Evolutionary conservation across 2,113 vertebrate species (phyloP).

Genomic region (Nothocercus nigrocapillus): DNA sequence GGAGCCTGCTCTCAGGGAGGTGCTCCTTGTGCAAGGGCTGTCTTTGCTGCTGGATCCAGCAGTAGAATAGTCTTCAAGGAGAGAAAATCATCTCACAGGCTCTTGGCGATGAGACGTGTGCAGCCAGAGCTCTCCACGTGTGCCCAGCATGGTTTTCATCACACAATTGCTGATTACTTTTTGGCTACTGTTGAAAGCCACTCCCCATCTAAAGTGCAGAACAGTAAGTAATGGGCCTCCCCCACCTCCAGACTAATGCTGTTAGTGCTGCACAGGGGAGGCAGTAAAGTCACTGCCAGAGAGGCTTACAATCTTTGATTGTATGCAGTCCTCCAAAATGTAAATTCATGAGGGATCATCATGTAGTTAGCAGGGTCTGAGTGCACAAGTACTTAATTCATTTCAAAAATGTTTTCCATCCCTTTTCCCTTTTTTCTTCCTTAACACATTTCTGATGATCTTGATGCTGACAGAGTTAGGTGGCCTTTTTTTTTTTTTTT

Average conservation of each 20-base stretch:
- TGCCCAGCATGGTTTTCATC: not conserved
- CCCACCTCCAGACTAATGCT: not conserved
- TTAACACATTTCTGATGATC: not conserved
- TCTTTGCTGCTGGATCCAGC: not conserved
- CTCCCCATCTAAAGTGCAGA: not conserved
- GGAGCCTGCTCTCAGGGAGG: not conserved
- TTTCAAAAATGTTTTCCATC: not conserved
- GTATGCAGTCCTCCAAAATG: not conserved
- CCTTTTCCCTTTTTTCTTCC: not conserved
- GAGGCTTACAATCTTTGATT: not conserved
- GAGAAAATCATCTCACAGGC: not conserved
- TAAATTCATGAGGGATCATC: not conserved
- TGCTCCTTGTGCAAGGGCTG: not conserved
- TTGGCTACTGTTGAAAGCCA: conserved; percentile 45
- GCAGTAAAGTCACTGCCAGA: not conserved
- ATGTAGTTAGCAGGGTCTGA: not conserved
- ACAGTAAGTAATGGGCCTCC: not conserved
- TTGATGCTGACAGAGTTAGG: not conserved
- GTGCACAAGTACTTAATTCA: not conserved
- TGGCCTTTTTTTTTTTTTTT: not conserved
- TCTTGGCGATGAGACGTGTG: not conserved
- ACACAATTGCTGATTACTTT: not conserved
- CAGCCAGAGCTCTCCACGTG: not conserved
- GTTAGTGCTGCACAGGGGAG: not conserved
- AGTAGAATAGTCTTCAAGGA: not conserved